Evolutionary conservation across 2,888 invertebrate genomes (phyloP), one percentile per base, ranked within the genome.

Genomic region (Ophion ventricosus): DNA sequence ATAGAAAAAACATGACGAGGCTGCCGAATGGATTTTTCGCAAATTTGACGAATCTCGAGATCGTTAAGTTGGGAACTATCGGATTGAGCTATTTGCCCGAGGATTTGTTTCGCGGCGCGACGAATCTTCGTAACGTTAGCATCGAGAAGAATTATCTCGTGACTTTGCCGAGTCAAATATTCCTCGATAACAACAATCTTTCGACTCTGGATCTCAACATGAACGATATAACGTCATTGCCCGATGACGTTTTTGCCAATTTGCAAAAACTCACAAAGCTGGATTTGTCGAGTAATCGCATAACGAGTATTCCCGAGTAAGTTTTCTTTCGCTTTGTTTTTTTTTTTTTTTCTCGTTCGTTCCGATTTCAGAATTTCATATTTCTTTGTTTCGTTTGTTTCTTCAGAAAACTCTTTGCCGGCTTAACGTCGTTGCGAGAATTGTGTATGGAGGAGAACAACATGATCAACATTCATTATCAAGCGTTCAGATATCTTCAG

Each of bases 211-310:
- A 96, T 89, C 92, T 98, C 78, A 95, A 95, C 84, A 93, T 94
- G 83, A 98, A 98, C 92, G 93, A 94, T 69, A 88, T 98, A 8
- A 93, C 90, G 57, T 93, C 92, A 40, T 92, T 97, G 75, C 95
- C 95, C 20, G 94, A 95, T 54, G 94, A 93, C 72, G 88, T 96
- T 70, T 96, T 97, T 90, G 92, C 92, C 4, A 93, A 94, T 20
- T 93, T 95, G 80, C 93, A 92, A 1, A 94, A 95, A 82, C 92
- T 97, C 85, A 94, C 94, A 87, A 94, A 91, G 25, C 92, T 97
- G 11, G 94, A 95, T 90, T 93, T 98, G 73, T 95, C 95, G 56
- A 93, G 95, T 83, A 98, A 98, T 92, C 93, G 93, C 26, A 92
- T 97, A 57, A 93, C 92, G 0, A 94, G 94, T 80, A 95, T 97